A percentile compares a stretch with the other conserved stretches of the same genome.
Conservation (phyloP, 2,113 vertebrate species). For the Aviceda subcristata region DNA sequence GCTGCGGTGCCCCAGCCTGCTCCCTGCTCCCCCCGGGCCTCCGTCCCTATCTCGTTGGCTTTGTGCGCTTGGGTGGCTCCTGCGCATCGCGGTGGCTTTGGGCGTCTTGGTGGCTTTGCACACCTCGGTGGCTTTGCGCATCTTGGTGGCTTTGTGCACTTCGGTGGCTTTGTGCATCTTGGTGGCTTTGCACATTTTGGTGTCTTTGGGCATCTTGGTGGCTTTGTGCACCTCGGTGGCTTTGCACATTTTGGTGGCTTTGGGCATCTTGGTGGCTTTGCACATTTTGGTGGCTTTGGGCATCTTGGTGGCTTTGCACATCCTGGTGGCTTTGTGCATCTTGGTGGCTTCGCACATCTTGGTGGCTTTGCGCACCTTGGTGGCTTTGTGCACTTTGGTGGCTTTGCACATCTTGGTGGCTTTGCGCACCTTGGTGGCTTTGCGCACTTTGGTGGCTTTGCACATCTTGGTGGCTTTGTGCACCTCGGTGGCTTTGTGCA, state of each 20-base stretch:
- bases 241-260: accelerated
- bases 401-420: accelerated
- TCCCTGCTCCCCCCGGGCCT: not conserved
- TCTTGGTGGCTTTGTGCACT: accelerated
- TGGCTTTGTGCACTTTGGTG: accelerated
- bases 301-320: accelerated
- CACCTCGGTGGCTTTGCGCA: not conserved
- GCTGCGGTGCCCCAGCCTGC: not conserved
- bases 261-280: accelerated
- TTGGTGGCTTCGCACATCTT: accelerated
- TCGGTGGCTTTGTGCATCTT: not conserved
- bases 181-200: not conserved
- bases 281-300: accelerated
- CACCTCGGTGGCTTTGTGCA: not conserved
- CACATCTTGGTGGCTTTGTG: accelerated
- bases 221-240: accelerated
- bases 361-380: accelerated
- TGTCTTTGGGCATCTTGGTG: too few species aligned
- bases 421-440: accelerated
- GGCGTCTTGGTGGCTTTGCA: not conserved
- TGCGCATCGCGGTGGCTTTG: not conserved
- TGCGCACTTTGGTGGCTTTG: not conserved
- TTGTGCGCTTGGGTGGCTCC: not conserved
- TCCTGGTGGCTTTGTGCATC: not conserved
- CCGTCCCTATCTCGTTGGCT: accelerated